These are phyloP conservation scores for Euwallacea fornicatus DNA, from an alignment of 1,140 invertebrate genomes.

Conservation along the genomic window DNA sequence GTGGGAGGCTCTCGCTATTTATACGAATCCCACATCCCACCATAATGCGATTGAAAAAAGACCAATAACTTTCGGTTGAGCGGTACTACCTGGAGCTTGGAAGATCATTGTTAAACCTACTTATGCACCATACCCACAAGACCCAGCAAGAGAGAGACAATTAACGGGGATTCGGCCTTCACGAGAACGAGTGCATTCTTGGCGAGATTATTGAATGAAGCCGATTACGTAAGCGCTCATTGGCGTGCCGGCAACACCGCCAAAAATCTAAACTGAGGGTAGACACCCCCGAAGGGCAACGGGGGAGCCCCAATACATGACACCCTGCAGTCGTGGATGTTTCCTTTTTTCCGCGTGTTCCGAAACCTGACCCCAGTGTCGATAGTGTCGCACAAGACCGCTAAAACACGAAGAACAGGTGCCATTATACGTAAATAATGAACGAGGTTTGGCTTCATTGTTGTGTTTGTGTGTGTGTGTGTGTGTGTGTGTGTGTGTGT, in stretches of 20 bases:
- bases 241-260: neutral
- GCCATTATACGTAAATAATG: constrained; percentile 9
- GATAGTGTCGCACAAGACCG: neutral
- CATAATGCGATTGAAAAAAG: constrained; percentile 4
- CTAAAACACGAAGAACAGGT: neutral
- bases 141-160: no score
- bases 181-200: neutral
- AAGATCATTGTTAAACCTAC: no score
- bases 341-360: no score
- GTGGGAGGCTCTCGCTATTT: constrained; percentile 13
- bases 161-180: neutral
- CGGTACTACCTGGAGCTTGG: neutral
- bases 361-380: neutral
- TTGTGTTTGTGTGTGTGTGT: neutral
- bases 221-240: neutral
- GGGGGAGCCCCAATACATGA: no score
- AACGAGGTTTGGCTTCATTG: constrained; percentile 1
- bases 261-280: no score
- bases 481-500: constrained; percentile 10
- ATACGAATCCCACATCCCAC: constrained; percentile 11
- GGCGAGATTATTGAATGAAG: constrained; percentile 2
- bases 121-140: no score
- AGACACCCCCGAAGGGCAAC: no score
- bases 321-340: no score
- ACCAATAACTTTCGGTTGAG: constrained; percentile 4